phyloP scores from a whole-genome alignment of 35 echinoderm and acorn worm genomes.

The Chiridota heheva region DNA sequence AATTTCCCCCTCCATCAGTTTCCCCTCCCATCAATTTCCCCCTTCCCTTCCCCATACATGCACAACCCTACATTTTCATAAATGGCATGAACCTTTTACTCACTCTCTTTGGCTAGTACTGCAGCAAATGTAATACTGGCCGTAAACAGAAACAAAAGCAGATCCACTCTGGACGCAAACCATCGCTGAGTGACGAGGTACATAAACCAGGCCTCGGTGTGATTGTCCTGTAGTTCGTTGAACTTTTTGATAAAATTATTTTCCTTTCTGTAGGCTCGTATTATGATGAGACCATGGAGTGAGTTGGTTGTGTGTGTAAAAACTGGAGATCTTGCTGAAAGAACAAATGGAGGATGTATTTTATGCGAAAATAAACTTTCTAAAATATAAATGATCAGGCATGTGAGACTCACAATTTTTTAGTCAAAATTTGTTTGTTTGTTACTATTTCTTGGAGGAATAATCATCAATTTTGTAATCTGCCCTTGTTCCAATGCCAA shows the following conservation, averaged over 20 bases:
- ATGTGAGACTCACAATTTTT: no score
- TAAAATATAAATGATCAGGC: no score
- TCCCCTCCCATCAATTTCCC: not conserved
- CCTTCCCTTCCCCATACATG: no score
- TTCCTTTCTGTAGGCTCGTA: constrained; percentile 71
- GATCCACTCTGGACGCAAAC: constrained; percentile 69
- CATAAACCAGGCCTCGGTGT: constrained; percentile 85
- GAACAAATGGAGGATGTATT: not conserved
- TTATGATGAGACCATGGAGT: constrained; percentile 66
- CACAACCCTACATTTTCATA: no score
- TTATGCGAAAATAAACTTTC: no score
- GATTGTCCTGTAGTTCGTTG: constrained; percentile 63
- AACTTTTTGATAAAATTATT: constrained; percentile 54
- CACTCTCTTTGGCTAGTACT: constrained; percentile 64
- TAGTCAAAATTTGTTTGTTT: no score
- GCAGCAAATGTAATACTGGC: constrained; percentile 42
- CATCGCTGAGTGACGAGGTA: constrained; percentile 70
- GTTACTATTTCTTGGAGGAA: no score
- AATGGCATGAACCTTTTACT: constrained; percentile 1
- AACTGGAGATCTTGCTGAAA: constrained; percentile 78
- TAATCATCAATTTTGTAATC: no score
- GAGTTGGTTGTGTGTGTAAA: constrained; percentile 88
- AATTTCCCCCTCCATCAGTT: not conserved
- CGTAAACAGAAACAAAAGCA: constrained; percentile 64
- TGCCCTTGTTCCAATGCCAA: no score